Evolutionary conservation across 1,140 invertebrate species (phyloP), one percentile per base, ranked within the genome.

Genomic region (Dendrolimus kikuchii): DNA sequence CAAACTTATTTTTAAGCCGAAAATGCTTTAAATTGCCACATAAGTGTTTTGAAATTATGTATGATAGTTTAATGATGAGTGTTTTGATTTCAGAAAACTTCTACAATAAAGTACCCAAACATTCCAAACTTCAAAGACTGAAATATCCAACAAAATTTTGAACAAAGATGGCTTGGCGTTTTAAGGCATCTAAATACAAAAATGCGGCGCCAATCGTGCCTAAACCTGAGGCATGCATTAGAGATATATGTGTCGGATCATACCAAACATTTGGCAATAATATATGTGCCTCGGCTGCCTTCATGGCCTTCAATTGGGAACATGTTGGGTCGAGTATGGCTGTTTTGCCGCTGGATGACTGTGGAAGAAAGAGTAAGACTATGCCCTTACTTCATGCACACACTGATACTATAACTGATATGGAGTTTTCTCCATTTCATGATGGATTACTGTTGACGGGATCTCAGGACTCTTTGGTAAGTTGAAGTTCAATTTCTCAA

Each of bases 151-250:
- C 43, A 62, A 59, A 80, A 79, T 72, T 70, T 23, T 82, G 77
- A 70, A 69, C 74, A 72, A 91, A 79, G 66, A 96, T 96, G 95
- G 95, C 95, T 86, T 98, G 95, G 95, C 90, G 95, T 88, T 98
- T 98, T 88, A 98, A 98, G 90, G 95, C 95, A 77, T 98, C 96
- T 52, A 98, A 98, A 81, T 98, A 96, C 84, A 98, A 98, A 91
- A 98, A 98, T 94, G 95, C 96, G 56, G 93, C 95, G 60, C 95
- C 96, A 37, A 96, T 97, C 75, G 93, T 96, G 62, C 95, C 95
- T 6, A 97, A 96, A 79, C 93, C 94, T 57, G 96, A 98, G 89
- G 93, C 94, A 57, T 96, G 95, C 86, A 93, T 98, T 62, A 89
- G 94, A 60, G 96, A 98, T 76, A 92, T 98, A 55, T 93, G 92